Conservation (phyloP, 1,140 invertebrate species). For the Leptopilina boulardi region DNA sequence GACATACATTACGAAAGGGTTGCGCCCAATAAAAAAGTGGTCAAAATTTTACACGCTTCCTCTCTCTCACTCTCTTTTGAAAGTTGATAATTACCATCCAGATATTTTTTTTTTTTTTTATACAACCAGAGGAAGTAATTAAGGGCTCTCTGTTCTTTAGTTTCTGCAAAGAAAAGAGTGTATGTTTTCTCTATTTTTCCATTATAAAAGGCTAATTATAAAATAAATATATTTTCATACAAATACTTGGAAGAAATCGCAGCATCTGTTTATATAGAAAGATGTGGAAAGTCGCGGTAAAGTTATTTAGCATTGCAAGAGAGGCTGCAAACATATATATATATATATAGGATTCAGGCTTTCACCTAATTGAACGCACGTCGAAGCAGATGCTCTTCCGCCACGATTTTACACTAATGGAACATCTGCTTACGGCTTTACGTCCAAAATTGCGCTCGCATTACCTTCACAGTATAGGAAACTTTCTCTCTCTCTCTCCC, state of each 20-base stretch:
- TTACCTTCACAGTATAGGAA: background rate
- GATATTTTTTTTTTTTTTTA: no score
- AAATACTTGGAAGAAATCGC: background rate
- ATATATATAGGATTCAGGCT: constrained; percentile 16
- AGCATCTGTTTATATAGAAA: background rate
- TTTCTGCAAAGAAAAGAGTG: background rate
- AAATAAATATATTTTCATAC: background rate
- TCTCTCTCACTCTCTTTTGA: no score
- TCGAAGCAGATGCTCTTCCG: constrained; percentile 33
- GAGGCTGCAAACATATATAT: constrained; percentile 16
- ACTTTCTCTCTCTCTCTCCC: background rate
- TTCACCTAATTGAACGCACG: constrained; percentile 31
- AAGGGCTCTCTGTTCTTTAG: background rate
- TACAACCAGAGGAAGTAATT: constrained; percentile 6
- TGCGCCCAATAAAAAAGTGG: background rate
- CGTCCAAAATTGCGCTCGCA: constrained; percentile 31
- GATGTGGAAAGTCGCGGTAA: background rate
- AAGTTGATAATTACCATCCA: constrained; percentile 7
- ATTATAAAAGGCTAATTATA: background rate
- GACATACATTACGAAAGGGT: background rate
- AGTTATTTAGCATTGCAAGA: constrained; percentile 1
- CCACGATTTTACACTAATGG: constrained; percentile 27
- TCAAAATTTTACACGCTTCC: background rate
- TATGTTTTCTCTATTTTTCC: background rate
- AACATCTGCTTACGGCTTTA: constrained; percentile 32